Evolutionary conservation across 2,797 vertebrate genomes (phyloP), one percentile per base, ranked within the genome.

Genomic region (Channa striata): DNA sequence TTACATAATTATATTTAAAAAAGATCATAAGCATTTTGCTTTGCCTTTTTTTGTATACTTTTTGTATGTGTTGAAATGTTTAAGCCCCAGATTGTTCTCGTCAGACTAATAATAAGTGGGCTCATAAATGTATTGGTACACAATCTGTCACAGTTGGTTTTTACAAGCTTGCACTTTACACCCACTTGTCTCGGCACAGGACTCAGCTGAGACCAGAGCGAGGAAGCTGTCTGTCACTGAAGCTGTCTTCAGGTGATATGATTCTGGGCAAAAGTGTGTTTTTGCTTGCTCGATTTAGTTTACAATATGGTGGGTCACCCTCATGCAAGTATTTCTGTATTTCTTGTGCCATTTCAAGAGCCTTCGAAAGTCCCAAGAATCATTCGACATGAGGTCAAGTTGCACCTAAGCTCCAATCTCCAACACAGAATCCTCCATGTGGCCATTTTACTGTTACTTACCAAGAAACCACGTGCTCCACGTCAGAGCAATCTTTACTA

Each of bases 201-300:
- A 72, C 53, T 59, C 39, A 71, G 53, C 47, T 8, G 59, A 56
- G 12, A 56, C 17, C 21, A 36, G 34, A 78, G 72, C 23, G 19
- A 78, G 72, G 79, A 87, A 74, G 67, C 40, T 61, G 20, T 48
- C 0, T 34, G 37, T 23, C 19, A 47, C 40, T 25, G 44, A 25
- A 46, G 21, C 49, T n/a, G 23, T 30, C 11, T 49, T 40, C 42
- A 49, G 23, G 50, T 53, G 6, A 56, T 44, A 25, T 3, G 2
- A 25, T 20, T 66, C 17, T 58, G 43, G 42, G 4, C 17, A 34
- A 17, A 5, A 44, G 1, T 40, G 42, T 33, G 5, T 46, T 16
- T 30, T 5, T 46, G 20, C 9, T 37, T 53, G 19, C 25, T 23
- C 36, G 4, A 30, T 46, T 52, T 11, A 42, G 2, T 46, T 46